A percentile compares a stretch with the other conserved stretches of the same genome.
Evolutionary conservation across 1,140 invertebrate species (phyloP).

Genomic region (Phthorimaea operculella): DNA sequence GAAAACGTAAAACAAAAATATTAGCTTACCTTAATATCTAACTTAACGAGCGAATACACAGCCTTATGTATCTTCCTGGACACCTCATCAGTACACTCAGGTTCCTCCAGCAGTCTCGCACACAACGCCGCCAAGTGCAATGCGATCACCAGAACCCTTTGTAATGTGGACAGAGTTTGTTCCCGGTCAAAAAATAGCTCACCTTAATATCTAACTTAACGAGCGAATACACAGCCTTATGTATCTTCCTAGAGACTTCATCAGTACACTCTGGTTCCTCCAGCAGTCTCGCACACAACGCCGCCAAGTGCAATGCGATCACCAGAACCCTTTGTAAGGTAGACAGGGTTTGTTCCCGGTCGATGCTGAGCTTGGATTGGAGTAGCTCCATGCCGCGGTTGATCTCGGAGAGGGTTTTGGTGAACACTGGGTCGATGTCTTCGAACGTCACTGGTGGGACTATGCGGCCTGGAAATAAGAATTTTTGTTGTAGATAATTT

Average conservation of each 20-base stretch:
- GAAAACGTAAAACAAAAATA: no score
- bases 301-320: constrained; percentile 86
- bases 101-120: constrained; percentile 71
- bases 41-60: constrained; percentile 80
- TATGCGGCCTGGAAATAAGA: constrained; percentile 70
- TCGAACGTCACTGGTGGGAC: constrained; percentile 82
- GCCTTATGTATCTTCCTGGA: constrained; percentile 70
- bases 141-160: constrained; percentile 86
- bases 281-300: constrained; percentile 76
- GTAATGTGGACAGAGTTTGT: constrained; percentile 80
- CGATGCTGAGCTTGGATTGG: constrained; percentile 67
- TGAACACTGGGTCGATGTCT: constrained; percentile 85
- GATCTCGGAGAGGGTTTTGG: constrained; percentile 80
- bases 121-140: constrained; percentile 83
- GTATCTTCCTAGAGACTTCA: constrained; percentile 68
- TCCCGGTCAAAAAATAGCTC: constrained; percentile 64
- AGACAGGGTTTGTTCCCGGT: constrained; percentile 76
- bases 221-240: constrained; percentile 76
- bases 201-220: constrained; percentile 79
- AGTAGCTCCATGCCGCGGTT: constrained; percentile 67
- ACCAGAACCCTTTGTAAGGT: constrained; percentile 86
- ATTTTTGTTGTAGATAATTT: no score
- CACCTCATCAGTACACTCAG: constrained; percentile 65
- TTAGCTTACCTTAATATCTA: constrained; percentile 75
- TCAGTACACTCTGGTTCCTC: constrained; percentile 66